Percentiles rank a stretch among this genome's conserved stretches.
Conservation (phyloP, 2,888 invertebrate genomes). For the Hofmannophila pseudospretella region DNA sequence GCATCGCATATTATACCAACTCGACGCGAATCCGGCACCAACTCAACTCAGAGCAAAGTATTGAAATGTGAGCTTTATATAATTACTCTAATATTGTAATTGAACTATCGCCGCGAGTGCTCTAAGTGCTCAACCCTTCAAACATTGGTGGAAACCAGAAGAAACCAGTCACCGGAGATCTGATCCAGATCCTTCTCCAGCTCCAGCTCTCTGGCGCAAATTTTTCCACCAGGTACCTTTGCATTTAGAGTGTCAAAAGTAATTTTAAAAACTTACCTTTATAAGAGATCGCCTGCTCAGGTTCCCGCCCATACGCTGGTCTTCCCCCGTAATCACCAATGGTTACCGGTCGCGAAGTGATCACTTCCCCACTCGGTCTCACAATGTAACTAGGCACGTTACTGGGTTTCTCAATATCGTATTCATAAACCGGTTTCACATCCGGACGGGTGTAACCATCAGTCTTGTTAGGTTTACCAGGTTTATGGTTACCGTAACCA, state of each 20-base stretch:
- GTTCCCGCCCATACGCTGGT: constrained; percentile 35
- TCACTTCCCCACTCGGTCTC: constrained; percentile 46
- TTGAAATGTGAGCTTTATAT: too few species aligned
- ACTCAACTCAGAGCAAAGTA: too few species aligned
- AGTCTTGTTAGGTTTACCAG: constrained; percentile 16
- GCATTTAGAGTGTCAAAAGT: neutral
- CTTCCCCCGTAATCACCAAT: constrained; percentile 47
- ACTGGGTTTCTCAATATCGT: constrained; percentile 45
- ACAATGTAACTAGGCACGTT: constrained; percentile 51
- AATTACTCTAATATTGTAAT: too few species aligned
- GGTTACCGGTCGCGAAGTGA: constrained; percentile 57
- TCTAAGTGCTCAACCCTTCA: too few species aligned
- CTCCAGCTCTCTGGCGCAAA: too few species aligned
- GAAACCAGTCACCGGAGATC: too few species aligned
- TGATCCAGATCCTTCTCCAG: too few species aligned
- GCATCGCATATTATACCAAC: too few species aligned
- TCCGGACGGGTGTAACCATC: constrained; percentile 23
- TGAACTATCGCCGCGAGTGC: too few species aligned
- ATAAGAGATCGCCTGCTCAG: constrained; percentile 35
- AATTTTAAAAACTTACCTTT: constrained; percentile 50
- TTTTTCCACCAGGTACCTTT: too few species aligned
- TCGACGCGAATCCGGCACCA: too few species aligned
- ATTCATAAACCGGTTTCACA: constrained; percentile 61
- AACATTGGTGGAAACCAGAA: too few species aligned
- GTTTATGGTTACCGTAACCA: constrained; percentile 8